A percentile compares a stretch with the other conserved stretches of the same genome.
phyloP scores from a whole-genome alignment of 2,888 invertebrate genomes.

The Ichneumoninae sp. region DNA sequence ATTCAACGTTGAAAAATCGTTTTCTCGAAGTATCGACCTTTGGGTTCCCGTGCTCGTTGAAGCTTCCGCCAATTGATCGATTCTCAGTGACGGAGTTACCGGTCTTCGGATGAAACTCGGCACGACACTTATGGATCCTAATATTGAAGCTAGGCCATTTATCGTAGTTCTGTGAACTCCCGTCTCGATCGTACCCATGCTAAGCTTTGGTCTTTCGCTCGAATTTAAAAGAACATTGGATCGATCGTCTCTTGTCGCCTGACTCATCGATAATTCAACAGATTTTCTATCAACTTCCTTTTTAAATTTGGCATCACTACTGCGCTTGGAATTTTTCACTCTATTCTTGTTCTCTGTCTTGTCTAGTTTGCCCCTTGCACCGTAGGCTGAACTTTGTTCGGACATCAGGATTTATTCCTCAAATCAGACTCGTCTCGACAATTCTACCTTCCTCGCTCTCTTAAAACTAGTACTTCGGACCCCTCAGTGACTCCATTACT shows the following conservation, averaged over 20 bases:
- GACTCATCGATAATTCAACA: not conserved
- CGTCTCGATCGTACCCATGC: not conserved
- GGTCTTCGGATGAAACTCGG: constrained; percentile 27
- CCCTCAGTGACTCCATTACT: constrained; percentile 4
- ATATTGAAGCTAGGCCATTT: constrained; percentile 10
- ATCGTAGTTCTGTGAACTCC: not conserved
- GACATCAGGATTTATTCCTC: constrained; percentile 26
- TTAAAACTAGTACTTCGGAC: not conserved
- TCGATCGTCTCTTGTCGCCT: not conserved
- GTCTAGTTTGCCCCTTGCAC: not conserved
- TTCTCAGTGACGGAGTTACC: not conserved
- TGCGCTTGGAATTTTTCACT: not conserved
- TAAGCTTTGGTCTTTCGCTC: not conserved
- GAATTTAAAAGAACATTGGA: constrained; percentile 9
- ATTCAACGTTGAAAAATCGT: not conserved
- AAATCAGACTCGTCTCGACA: not conserved
- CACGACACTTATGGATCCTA: constrained; percentile 15
- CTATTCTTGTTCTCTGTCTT: not conserved
- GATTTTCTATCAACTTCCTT: not conserved
- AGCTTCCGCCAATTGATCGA: constrained; percentile 38
- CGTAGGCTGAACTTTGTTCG: not conserved
- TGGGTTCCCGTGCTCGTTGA: constrained; percentile 53
- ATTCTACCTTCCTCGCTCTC: constrained; percentile 2
- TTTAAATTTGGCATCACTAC: not conserved
- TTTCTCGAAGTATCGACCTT: constrained; percentile 59